Evolutionary conservation across 2,888 invertebrate species (phyloP).

Genomic region (Ichneumon xanthorius): DNA sequence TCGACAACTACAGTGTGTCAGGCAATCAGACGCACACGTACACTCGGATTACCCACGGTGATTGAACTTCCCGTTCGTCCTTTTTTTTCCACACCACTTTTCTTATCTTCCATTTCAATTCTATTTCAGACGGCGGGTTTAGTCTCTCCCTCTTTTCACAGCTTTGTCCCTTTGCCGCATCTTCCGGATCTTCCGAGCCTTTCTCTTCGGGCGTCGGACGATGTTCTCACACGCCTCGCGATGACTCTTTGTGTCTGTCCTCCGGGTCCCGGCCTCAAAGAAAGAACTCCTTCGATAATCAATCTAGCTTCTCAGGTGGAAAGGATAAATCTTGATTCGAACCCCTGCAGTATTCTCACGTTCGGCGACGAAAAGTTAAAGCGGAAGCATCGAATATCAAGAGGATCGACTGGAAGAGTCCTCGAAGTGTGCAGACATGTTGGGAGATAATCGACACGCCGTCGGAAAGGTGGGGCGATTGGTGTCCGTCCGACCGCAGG

Average conservation of each 20-base stretch:
- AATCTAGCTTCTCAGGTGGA: constrained; percentile 42
- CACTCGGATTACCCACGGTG: constrained; percentile 71
- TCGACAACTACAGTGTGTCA: constrained; percentile 50
- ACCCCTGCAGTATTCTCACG: neutral
- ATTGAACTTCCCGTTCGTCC: constrained; percentile 53
- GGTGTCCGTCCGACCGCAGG: constrained; percentile 76
- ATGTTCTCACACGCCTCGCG: constrained; percentile 20
- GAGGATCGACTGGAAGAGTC: constrained; percentile 32
- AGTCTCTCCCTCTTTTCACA: constrained; percentile 42
- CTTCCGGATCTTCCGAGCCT: constrained; percentile 58
- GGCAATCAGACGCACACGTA: constrained; percentile 73
- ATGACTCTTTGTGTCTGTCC: constrained; percentile 56
- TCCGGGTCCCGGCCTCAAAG: constrained; percentile 11
- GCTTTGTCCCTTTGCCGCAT: constrained; percentile 53
- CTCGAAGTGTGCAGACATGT: neutral
- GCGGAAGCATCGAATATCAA: neutral
- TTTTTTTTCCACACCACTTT: constrained; percentile 24
- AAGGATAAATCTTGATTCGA: constrained; percentile 17
- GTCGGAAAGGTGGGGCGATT: constrained; percentile 75
- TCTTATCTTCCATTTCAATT: constrained; percentile 39
- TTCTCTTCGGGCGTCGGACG: constrained; percentile 62
- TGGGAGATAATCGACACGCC: constrained; percentile 73
- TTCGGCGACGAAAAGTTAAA: neutral
- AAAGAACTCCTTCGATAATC: constrained; percentile 40
- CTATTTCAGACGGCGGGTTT: neutral